These are phyloP conservation scores for Anas bernieri DNA, from an alignment of 2,797 vertebrate species.

Conservation along the genomic window DNA sequence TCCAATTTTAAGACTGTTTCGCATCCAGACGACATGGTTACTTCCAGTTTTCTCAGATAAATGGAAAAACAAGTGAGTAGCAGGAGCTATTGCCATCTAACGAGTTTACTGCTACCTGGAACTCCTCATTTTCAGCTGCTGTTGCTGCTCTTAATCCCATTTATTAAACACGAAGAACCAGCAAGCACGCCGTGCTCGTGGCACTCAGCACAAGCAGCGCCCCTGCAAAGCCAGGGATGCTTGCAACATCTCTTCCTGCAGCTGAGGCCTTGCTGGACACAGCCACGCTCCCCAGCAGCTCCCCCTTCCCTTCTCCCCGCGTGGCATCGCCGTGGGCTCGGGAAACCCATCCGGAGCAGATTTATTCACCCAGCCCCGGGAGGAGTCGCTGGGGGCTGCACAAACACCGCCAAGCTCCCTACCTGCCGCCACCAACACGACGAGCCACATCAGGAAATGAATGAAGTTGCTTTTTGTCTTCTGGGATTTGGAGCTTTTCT, in stretches of 20 bases:
- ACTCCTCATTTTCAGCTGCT: constrained; percentile 9
- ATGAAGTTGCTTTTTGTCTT: constrained; percentile 43
- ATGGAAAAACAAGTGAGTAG: constrained; percentile 42
- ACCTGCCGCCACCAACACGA: background rate
- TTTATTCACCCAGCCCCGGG: background rate
- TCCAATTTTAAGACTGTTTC: background rate
- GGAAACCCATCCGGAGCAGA: background rate
- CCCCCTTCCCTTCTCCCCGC: background rate
- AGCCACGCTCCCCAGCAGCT: background rate
- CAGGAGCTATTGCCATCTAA: constrained; percentile 35
- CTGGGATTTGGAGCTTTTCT: constrained; percentile 28
- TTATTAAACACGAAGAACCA: constrained; percentile 17
- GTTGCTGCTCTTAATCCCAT: constrained; percentile 28
- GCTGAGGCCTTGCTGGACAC: background rate
- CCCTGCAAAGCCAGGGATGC: background rate
- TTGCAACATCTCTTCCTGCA: background rate
- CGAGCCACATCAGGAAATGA: background rate
- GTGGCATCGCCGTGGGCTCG: background rate
- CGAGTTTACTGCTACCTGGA: constrained; percentile 15
- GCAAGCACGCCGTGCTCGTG: background rate
- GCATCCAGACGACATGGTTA: background rate
- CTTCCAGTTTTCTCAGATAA: constrained; percentile 31
- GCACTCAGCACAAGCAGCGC: background rate
- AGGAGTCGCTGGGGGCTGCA: background rate
- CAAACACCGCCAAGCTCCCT: background rate